Percentiles rank a stretch among this genome's conserved stretches.
phyloP scores from a whole-genome alignment of 1,140 invertebrate genomes.

The Nomia melanderi region DNA sequence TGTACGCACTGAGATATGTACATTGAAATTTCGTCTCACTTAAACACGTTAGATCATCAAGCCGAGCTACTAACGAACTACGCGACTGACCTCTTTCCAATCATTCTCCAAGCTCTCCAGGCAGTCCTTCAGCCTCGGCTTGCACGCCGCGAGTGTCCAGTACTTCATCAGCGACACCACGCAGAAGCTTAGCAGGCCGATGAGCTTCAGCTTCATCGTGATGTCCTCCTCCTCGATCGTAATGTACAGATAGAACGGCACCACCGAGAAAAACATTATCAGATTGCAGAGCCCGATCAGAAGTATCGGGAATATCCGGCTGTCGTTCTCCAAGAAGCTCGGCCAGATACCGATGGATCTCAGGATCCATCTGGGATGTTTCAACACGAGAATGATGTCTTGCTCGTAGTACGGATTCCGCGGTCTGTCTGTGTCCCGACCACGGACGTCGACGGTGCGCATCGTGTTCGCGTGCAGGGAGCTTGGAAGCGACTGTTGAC shows the following conservation, averaged over 20 bases:
- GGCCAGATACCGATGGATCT: slow-evolving; percentile 61
- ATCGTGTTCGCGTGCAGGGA: neutral
- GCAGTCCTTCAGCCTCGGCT: slow-evolving; percentile 36
- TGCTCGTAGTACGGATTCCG: slow-evolving; percentile 18
- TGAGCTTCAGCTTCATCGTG: slow-evolving; percentile 26
- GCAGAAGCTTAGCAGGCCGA: slow-evolving; percentile 38
- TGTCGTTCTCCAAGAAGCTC: neutral
- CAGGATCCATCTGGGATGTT: slow-evolving; percentile 37
- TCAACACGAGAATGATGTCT: slow-evolving; percentile 29
- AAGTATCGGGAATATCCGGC: slow-evolving; percentile 11
- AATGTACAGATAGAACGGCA: slow-evolving; percentile 41
- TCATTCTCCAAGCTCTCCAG: slow-evolving; percentile 53
- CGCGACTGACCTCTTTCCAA: slow-evolving; percentile 51
- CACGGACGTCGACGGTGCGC: neutral
- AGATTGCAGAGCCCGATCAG: slow-evolving; percentile 23
- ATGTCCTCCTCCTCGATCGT: slow-evolving; percentile 37
- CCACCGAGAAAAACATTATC: slow-evolving; percentile 29
- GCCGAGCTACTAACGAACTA: neutral
- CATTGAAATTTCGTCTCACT: too few relatives aligned
- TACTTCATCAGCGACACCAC: slow-evolving; percentile 38
- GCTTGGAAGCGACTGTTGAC: slow-evolving; percentile 26
- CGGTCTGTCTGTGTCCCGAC: neutral
- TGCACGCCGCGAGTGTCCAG: slow-evolving; percentile 25
- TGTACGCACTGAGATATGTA: too few relatives aligned
- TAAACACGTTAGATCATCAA: too few relatives aligned